Base-by-base conservation (phyloP, 2,797 vertebrate genomes). In the Spondyliosoma cantharus region DNA sequence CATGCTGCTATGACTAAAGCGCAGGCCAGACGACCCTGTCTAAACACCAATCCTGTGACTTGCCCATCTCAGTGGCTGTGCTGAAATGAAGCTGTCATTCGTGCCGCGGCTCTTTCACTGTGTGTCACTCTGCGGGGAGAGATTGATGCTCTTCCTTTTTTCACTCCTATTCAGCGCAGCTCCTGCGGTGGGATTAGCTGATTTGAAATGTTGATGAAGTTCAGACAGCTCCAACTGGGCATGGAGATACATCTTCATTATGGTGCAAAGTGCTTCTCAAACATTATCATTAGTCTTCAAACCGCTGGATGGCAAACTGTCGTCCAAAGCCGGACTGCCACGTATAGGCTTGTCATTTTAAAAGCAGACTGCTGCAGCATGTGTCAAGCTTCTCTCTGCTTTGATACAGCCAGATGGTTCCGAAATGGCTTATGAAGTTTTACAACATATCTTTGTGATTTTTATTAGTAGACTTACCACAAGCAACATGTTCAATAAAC, bases 81-180 rank as follows among this genome's bases (percentile, higher is more conserved):
- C 80, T 80, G 86, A 88, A 93, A 93, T 93, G 83, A 90, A 89
- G 86, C 91, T 93, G 92, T 92, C 91, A 91, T 83, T 82, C 66
- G 68, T 77, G 83, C 86, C 16, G 37, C 2, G 25, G 72, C 65
- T 84, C 82, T 91, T 76, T 91, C 83, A 76, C 83, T 75, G 67
- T 17, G 29, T 84, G 80, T 80, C 78, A 80, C 83, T 76, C 73
- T 66, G 48, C 52, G 2, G 61, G 57, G 56, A 71, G 66, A 92
- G 88, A 91, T 89, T 85, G 86, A 89, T 92, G 89, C 58, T 72
- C 78, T 80, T 73, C 66, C 67, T 73, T 84, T 58, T 71, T 76
- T 65, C 19, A 3, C 65, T 76, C 48, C 73, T 81, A 71, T 81
- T 87, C 81, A 80, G 69, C 20, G 7, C 7, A 7, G 77, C 80